Evolutionary conservation across 2,888 invertebrate genomes (phyloP), one percentile per base, ranked within the genome.

Genomic region (Lapara coniferarum): DNA sequence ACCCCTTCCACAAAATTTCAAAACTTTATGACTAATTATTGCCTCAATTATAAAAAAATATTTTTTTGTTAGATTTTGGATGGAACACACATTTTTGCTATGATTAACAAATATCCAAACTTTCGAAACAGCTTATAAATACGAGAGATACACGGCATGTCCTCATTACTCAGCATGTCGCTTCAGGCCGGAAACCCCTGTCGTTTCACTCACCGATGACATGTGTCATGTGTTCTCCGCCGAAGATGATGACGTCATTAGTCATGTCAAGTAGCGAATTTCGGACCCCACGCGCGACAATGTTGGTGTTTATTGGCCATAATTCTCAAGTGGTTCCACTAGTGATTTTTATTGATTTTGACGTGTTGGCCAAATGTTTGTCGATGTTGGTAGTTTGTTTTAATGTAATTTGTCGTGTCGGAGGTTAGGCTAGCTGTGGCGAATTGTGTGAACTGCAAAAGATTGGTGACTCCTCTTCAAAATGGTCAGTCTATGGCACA

Each of bases 191-290:
- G 93, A 93, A 91, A 86, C 80, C 76, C 84, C 76, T 79, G 84
- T 87, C 89, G 87, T 82, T 80, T 79, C 84, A 82, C 80, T 77
- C 82, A 76, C 82, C 84, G 89, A 89, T 88, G 87, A 89, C 91
- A 91, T 88, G 85, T 90, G 90, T 86, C 86, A 88, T 89, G 89
- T 89, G 89, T 86, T 84, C 19, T 19, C 55, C 19, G 55, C 55
- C 55, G 19, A 55, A 78, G 87, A 86, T 89, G 91, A 91, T 89
- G 92, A 89, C 89, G 87, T 89, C 91, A 91, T 93, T 89, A 91
- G 86, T 89, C 88, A 88, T 86, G 81, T 86, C 85, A 82, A 87
- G 85, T 83, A 84, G 69, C 70, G 71, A 71, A 78, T 78, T 78
- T 78, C 66, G 80, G 92, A 92, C 92, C 92, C 78, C 92, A 92